Evolutionary conservation across 2,113 vertebrate genomes (phyloP), one percentile per base, ranked within the genome.

Genomic region (Kryptolebias marmoratus): DNA sequence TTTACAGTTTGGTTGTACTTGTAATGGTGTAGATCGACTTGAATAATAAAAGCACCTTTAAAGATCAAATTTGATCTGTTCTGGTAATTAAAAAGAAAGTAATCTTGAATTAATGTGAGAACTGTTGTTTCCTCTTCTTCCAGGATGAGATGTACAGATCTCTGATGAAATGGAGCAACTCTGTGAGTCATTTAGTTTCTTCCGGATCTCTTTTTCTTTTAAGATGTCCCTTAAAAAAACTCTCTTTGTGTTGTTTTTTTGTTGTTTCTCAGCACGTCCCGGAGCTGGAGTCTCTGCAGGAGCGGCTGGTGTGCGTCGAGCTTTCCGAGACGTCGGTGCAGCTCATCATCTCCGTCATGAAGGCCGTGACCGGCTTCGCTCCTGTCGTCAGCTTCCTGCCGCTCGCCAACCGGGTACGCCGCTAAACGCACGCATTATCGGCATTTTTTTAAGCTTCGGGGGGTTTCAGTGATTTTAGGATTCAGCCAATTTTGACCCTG

Each of bases 321-420:
- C 58, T 75, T 14, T 30, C 31, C 0, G 11, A 69, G 48, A 27
- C n/a, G 1, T 32, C 28, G 1, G 5, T 56, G 5, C 5, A 39
- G 0, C 11, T 76, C 5, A 13, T 83, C 66, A 56, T 8, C 8
- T 0, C 5, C 0, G 59, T 89, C 32, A 36, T 89, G 32, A 15
- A 69, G 1, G 5, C 45, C 1, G 82, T 86, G 61, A 30, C 50
- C 0, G 32, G 62, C 27, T 31, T 52, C 4, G 84, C 77, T 2
- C 3, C 68, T 0, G 12, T 84, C 10, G 36, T 82, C 64, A 71
- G 72, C 60, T 87, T 81, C 72, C 55, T 89, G 71, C 82, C 87
- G 0, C 79, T 89, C 8, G 82, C 74, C 66, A 87, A 83, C 71
- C 73, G 84, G 82, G 87, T 89, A 81, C 4, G 5, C 28, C 32